Evolutionary conservation across 2,888 invertebrate genomes (phyloP).

Genomic region (Polylopha cassiicola): DNA sequence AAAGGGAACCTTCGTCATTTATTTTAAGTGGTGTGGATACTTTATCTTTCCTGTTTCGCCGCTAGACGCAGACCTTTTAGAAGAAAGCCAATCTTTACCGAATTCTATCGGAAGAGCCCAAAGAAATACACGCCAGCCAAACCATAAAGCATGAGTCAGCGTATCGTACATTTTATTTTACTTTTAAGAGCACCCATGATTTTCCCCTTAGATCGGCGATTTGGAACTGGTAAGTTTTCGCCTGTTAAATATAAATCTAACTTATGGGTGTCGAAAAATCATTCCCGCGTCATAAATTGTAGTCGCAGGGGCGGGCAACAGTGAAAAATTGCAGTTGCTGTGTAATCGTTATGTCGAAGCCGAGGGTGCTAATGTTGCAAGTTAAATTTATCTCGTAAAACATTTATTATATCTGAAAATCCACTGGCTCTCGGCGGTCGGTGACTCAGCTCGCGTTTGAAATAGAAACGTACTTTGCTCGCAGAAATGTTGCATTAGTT

Average conservation of each 20-base stretch:
- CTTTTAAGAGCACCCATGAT: slow-evolving; percentile 20
- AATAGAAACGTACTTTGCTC: too few relatives aligned
- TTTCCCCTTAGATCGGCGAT: slow-evolving; percentile 36
- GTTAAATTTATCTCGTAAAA: slow-evolving; percentile 64
- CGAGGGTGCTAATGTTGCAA: slow-evolving; percentile 69
- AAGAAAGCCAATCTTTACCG: neutral
- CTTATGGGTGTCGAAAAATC: slow-evolving; percentile 71
- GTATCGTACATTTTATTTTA: slow-evolving; percentile 20
- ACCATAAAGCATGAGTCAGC: slow-evolving; percentile 24
- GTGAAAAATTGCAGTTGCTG: slow-evolving; percentile 68
- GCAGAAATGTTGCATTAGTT: too few relatives aligned
- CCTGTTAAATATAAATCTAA: slow-evolving; percentile 66
- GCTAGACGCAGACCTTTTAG: neutral
- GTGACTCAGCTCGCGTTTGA: slow-evolving; percentile 39
- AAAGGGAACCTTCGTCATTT: too few relatives aligned
- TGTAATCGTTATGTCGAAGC: slow-evolving; percentile 64
- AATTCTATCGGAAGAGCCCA: slow-evolving; percentile 2
- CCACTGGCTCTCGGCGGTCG: slow-evolving; percentile 39
- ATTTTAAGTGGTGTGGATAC: too few relatives aligned
- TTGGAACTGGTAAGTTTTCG: slow-evolving; percentile 50
- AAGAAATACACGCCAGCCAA: slow-evolving; percentile 13
- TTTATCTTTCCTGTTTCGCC: too few relatives aligned
- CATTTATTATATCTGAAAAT: slow-evolving; percentile 55
- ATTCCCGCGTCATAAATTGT: slow-evolving; percentile 70
- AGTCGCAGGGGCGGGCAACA: slow-evolving; percentile 58